Evolutionary conservation across 2,888 invertebrate genomes (phyloP).

Genomic region (Tyria jacobaeae): DNA sequence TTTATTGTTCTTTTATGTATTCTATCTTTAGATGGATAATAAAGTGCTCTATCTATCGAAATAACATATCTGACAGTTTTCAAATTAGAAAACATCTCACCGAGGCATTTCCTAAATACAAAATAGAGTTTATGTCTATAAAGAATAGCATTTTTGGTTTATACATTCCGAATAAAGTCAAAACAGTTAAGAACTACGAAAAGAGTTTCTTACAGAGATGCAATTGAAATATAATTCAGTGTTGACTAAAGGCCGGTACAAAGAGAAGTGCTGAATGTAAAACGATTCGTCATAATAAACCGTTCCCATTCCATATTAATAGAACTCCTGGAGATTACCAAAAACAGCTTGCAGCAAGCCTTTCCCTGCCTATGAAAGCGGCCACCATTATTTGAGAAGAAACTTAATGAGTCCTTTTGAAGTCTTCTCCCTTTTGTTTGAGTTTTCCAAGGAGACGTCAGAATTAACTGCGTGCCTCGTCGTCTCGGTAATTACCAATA

Average conservation of each 20-base stretch:
- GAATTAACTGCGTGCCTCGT: slow-evolving; percentile 58
- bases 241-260: background rate
- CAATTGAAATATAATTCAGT: background rate
- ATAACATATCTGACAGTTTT: too few species aligned
- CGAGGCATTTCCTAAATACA: too few species aligned
- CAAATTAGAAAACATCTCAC: too few species aligned
- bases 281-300: slow-evolving; percentile 14
- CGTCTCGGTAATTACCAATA: slow-evolving; percentile 66
- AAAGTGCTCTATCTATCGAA: too few species aligned
- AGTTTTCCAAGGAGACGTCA: slow-evolving; percentile 68
- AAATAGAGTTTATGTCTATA: too few species aligned
- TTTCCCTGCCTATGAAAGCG: slow-evolving; percentile 34
- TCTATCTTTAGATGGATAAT: too few species aligned
- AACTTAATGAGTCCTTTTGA: slow-evolving; percentile 76
- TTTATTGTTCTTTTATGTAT: too few species aligned
- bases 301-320: slow-evolving; percentile 17
- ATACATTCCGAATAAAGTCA: background rate
- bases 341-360: slow-evolving; percentile 29
- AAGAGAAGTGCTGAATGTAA: background rate
- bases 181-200: background rate
- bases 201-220: background rate
- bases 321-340: slow-evolving; percentile 22
- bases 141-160: too few species aligned
- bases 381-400: slow-evolving; percentile 68
- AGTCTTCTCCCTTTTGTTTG: slow-evolving; percentile 71